Conservation (phyloP, 2,888 invertebrate species). For the Lasioglossum calceatum region DNA sequence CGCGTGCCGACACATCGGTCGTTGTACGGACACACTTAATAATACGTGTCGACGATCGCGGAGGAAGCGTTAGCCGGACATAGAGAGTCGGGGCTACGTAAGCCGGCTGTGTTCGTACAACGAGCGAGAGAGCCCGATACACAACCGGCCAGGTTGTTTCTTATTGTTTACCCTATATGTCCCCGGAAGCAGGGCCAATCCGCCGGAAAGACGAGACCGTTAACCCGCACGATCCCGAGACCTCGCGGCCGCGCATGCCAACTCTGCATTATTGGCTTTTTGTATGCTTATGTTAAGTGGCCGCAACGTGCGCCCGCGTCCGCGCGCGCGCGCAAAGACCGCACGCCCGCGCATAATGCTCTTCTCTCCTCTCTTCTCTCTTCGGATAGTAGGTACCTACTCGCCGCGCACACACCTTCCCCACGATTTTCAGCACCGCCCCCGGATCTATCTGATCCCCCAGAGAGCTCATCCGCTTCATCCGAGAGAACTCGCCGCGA, state of each 20-base stretch:
- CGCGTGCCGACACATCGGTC: conserved; percentile 77
- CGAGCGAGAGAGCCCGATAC: conserved; percentile 37
- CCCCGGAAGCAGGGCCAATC: conserved; percentile 84
- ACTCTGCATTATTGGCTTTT: conserved; percentile 80
- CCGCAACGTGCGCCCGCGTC: not conserved
- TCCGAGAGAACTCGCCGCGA: not conserved
- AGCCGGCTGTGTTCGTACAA: conserved; percentile 48
- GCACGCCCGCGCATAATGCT: conserved; percentile 63
- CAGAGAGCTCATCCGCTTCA: not conserved
- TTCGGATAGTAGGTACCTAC: conserved; percentile 1
- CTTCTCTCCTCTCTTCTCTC: conserved; percentile 13
- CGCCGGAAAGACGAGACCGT: conserved; percentile 84
- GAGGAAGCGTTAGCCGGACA: conserved; percentile 53
- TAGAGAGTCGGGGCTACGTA: conserved; percentile 26
- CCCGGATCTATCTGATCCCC: conserved; percentile 8
- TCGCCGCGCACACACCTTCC: conserved; percentile 15
- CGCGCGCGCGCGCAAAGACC: conserved; percentile 37
- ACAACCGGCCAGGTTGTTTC: conserved; percentile 64
- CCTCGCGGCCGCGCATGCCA: conserved; percentile 82
- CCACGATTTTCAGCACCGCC: conserved; percentile 20
- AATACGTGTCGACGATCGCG: conserved; percentile 74
- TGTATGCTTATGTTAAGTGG: conserved; percentile 77
- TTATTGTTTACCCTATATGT: conserved; percentile 84
- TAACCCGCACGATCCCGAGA: conserved; percentile 83
- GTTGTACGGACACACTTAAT: conserved; percentile 79